Conservation (phyloP, 2,113 vertebrate genomes). For the Eolophus roseicapilla region DNA sequence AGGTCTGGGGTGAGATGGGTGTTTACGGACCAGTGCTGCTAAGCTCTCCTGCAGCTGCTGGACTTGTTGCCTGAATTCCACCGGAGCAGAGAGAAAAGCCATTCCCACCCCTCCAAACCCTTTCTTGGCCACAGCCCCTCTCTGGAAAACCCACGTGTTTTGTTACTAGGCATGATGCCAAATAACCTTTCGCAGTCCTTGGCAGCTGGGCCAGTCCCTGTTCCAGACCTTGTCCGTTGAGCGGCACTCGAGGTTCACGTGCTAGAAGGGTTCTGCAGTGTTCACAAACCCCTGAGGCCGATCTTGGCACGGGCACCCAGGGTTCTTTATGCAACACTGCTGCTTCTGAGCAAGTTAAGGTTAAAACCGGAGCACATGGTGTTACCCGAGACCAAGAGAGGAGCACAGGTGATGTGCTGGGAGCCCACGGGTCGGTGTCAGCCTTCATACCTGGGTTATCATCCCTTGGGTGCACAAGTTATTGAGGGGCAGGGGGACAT, state of each 20-base stretch:
- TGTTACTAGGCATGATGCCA: not conserved
- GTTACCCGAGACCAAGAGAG: not conserved
- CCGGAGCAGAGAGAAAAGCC: accelerated
- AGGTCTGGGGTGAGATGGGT: not conserved
- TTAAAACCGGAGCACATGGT: too few species aligned
- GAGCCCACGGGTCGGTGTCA: accelerated
- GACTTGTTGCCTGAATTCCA: not conserved
- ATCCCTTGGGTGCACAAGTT: accelerated
- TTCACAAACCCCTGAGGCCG: accelerated
- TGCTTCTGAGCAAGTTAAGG: not conserved
- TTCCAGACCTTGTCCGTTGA: not conserved
- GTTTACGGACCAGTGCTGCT: not conserved
- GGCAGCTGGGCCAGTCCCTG: not conserved
- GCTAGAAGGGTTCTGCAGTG: accelerated
- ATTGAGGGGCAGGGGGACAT: too few species aligned
- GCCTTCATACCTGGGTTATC: accelerated
- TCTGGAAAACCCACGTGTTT: not conserved
- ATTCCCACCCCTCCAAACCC: accelerated
- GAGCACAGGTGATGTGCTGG: too few species aligned
- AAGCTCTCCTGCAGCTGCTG: not conserved
- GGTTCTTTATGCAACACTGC: not conserved
- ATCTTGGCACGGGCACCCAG: accelerated
- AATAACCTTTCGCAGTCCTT: not conserved
- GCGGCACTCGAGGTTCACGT: not conserved
- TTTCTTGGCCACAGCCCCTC: not conserved